Percentiles rank a stretch among this genome's conserved stretches.
Conservation (phyloP, 2,113 vertebrate genomes). For the Ceuthmochares aereus region DNA sequence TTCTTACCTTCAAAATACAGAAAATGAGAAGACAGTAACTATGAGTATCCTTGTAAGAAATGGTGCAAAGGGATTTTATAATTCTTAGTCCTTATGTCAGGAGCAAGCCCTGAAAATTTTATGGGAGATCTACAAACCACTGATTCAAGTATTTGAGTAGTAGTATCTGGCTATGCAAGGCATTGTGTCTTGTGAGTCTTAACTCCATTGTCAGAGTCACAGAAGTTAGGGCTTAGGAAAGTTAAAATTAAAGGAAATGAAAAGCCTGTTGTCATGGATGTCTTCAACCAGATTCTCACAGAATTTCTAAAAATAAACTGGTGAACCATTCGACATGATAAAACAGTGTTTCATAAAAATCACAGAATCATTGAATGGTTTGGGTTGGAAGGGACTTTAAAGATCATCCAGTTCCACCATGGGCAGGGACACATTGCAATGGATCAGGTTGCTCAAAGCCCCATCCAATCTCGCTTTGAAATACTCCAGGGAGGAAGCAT, state of each 20-base stretch:
- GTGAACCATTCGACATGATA: background rate
- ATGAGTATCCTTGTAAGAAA: background rate
- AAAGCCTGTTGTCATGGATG: background rate
- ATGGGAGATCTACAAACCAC: background rate
- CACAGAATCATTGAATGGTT: too few relatives aligned
- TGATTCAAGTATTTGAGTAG: background rate
- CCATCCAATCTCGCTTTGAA: too few relatives aligned
- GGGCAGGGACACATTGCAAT: too few relatives aligned
- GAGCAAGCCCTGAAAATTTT: background rate
- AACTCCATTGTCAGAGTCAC: background rate
- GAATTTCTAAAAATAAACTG: background rate
- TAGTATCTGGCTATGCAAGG: too few relatives aligned
- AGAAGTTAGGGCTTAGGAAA: background rate
- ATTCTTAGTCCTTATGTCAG: background rate
- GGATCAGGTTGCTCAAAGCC: too few relatives aligned
- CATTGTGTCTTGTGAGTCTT: background rate
- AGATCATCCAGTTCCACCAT: too few relatives aligned
- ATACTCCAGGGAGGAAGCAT: too few relatives aligned
- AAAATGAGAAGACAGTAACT: fast-evolving
- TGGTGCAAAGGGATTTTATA: background rate
- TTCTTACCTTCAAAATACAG: background rate
- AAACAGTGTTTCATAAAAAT: background rate
- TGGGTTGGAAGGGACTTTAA: too few relatives aligned
- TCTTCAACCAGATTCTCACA: background rate
- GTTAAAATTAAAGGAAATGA: background rate